Base-by-base conservation (phyloP, 2,797 vertebrate species). In the Acipenser oxyrinchus region DNA sequence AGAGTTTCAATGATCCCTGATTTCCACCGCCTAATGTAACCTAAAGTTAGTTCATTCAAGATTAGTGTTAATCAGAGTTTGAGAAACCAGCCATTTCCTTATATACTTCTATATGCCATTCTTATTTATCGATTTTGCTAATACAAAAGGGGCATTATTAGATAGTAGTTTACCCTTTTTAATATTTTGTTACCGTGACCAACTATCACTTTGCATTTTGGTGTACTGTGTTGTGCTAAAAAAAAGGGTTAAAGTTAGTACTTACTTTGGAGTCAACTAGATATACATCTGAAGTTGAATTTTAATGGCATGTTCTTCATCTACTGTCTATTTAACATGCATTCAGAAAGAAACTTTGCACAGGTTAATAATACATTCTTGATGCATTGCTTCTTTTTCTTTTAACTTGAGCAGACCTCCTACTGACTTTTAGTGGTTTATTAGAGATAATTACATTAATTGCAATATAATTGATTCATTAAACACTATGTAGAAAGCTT, bases 371-470 rank as follows among this genome's bases (percentile, higher is more conserved):
- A 91, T 85, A 91, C 87, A 87, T 89, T 86, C 80, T 81, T 85
- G 81, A 87, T 84, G 84, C 83, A 83, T 83, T 87, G 78, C 72
- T 82, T 85, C 87, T 55, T 63, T 87, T 88, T 89, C 83, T 86
- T 80, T 87, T 87, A 85, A 87, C 85, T 87, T 88, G 87, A 90
- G 85, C 88, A 90, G 89, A 84, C 88, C 88, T 91, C 88, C 87
- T 86, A 88, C 88, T 88, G 88, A 90, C 88, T 90, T 90, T 88
- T 91, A 89, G 87, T 87, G 83, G 87, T 89, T 91, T 90, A 91
- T 89, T 89, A 88, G 83, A 88, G 87, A 88, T 91, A 90, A 91
- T 91, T 91, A 88, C 90, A 89, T 91, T 89, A 91, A 91, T 91
- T 91, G 88, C 88, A 89, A 91, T 91, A 88, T 91, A 91, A 91